phyloP scores from a whole-genome alignment of 2,888 invertebrate genomes.

The Acanthococcus lagerstroemiae region DNA sequence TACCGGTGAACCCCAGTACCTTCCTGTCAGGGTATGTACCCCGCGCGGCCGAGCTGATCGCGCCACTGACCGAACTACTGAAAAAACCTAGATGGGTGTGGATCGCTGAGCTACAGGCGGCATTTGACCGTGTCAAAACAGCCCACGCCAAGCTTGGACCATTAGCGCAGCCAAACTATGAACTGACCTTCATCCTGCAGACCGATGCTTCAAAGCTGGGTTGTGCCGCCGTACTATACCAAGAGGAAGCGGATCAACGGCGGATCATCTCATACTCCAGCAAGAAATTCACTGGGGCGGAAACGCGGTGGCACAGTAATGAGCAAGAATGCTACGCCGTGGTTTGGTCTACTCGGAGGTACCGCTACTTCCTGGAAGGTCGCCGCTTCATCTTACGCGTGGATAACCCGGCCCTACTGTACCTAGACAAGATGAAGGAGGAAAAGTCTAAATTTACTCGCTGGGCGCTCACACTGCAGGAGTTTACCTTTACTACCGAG shows the following conservation, averaged over 20 bases:
- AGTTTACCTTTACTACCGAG: constrained; percentile 33
- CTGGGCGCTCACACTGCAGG: constrained; percentile 35
- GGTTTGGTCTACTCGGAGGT: constrained; percentile 17
- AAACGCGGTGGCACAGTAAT: neutral
- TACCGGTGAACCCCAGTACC: no score
- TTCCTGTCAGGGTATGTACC: neutral
- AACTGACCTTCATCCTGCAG: neutral
- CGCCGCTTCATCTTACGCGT: constrained; percentile 33
- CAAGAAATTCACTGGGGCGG: neutral
- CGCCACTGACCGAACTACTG: neutral
- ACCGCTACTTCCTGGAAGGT: constrained; percentile 34
- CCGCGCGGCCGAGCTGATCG: neutral
- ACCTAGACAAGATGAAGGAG: constrained; percentile 34
- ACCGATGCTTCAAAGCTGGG: constrained; percentile 12
- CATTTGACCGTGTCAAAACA: neutral
- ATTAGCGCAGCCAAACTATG: neutral
- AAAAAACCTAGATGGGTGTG: constrained; percentile 7
- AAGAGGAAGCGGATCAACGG: neutral
- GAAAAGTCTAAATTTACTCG: constrained; percentile 34
- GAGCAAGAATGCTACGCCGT: constrained; percentile 18
- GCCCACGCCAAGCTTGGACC: neutral
- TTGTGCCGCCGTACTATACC: constrained; percentile 12
- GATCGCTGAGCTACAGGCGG: neutral
- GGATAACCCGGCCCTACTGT: constrained; percentile 34
- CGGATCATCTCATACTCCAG: constrained; percentile 5